Evolutionary conservation across 2,888 invertebrate species (phyloP).

Genomic region (Dinocampus coccinellae): DNA sequence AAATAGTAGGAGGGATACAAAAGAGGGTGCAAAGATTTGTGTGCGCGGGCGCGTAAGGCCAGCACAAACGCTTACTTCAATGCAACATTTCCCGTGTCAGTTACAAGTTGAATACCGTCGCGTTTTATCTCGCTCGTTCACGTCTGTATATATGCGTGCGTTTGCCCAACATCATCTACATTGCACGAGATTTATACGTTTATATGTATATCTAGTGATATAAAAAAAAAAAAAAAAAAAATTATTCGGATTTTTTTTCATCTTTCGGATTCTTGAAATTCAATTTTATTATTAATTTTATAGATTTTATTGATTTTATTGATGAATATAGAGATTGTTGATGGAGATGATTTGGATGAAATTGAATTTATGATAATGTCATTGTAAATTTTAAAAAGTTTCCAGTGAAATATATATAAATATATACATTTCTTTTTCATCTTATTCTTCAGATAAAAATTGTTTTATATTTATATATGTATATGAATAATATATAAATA

Average conservation of each 20-base stretch:
- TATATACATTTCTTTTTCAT: slow-evolving; percentile 6
- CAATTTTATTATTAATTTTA: background rate
- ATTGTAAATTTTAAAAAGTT: slow-evolving; percentile 20
- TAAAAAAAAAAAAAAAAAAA: too few species aligned
- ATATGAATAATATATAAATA: background rate
- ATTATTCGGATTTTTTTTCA: background rate
- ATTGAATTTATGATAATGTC: background rate
- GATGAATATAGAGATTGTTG: background rate
- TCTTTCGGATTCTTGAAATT: too few species aligned
- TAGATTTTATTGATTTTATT: background rate
- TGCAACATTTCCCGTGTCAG: slow-evolving; percentile 66
- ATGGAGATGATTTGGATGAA: background rate
- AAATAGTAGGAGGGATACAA: slow-evolving; percentile 33
- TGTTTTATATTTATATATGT: background rate
- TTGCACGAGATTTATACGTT: background rate
- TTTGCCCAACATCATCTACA: background rate
- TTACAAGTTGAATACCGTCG: slow-evolving; percentile 66
- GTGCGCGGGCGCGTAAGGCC: slow-evolving; percentile 63
- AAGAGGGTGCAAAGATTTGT: slow-evolving; percentile 51
- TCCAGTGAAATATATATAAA: too few species aligned
- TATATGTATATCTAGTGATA: background rate
- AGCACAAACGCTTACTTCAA: slow-evolving; percentile 63
- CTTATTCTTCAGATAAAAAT: background rate
- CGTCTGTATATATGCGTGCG: background rate
- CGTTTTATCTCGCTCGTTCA: slow-evolving; percentile 51